These are phyloP conservation scores for Platerodrilus igneus DNA, from an alignment of 2,888 invertebrate species.

Conservation along the genomic window DNA sequence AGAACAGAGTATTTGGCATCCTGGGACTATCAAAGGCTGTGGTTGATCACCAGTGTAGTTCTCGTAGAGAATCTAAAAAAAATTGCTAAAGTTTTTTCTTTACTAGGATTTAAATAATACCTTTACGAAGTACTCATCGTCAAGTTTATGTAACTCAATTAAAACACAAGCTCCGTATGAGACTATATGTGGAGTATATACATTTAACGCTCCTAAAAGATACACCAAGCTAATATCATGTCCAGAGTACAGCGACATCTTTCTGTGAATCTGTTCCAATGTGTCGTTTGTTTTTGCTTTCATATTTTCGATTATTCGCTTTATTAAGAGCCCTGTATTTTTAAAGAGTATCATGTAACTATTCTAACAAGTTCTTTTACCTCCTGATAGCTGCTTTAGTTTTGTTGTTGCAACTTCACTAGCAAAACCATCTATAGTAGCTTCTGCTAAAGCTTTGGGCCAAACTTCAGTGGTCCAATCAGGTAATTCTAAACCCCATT, in stretches of 20 bases:
- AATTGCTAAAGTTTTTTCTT: background rate
- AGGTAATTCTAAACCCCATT: too few relatives aligned
- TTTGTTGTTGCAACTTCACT: too few relatives aligned
- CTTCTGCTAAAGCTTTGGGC: too few relatives aligned
- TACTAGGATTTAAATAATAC: conserved; percentile 25
- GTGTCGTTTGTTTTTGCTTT: conserved; percentile 15
- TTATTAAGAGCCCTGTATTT: conserved; percentile 20
- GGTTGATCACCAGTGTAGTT: conserved; percentile 8
- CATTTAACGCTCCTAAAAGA: conserved; percentile 46
- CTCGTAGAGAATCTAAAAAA: conserved; percentile 15
- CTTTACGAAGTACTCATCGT: conserved; percentile 32
- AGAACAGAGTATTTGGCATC: too few relatives aligned
- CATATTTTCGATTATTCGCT: conserved; percentile 17
- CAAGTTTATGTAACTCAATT: conserved; percentile 34
- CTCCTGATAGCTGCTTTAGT: too few relatives aligned
- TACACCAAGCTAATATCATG: conserved; percentile 54
- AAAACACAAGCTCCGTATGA: conserved; percentile 34
- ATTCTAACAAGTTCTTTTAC: conserved; percentile 11
- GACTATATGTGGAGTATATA: conserved; percentile 44
- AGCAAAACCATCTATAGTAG: too few relatives aligned
- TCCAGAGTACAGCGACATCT: conserved; percentile 44
- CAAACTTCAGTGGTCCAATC: too few relatives aligned
- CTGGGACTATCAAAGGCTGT: conserved; percentile 9
- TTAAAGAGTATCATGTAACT: too few relatives aligned
- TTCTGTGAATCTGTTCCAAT: conserved; percentile 33